A percentile compares a stretch with the other conserved stretches of the same genome.
Conservation (phyloP, 2,797 vertebrate genomes). For the Pachyuromys duprasi region DNA sequence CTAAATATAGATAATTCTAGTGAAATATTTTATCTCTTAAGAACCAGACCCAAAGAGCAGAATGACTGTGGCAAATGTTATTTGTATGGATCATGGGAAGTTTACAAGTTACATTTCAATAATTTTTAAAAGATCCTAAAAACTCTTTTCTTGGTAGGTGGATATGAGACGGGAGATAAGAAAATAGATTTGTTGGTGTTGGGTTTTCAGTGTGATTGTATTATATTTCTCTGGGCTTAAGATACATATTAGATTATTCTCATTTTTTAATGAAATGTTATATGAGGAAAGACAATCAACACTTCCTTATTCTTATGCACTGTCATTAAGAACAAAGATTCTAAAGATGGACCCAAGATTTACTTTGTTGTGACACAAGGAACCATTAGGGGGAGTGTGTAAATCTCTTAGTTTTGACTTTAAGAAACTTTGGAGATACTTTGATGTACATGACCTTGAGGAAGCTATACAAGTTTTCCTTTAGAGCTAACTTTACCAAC, state of each 20-base stretch:
- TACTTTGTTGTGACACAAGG: not conserved
- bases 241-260: not conserved
- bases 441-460: not conserved
- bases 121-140: conserved; percentile 28
- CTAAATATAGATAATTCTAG: not conserved
- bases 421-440: not conserved
- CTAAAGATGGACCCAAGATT: not conserved
- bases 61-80: conserved; percentile 13
- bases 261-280: not conserved
- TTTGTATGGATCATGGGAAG: not conserved
- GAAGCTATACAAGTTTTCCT: not conserved
- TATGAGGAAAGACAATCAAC: not conserved
- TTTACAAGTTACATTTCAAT: not conserved
- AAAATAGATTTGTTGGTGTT: not conserved
- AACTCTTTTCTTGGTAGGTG: not conserved
- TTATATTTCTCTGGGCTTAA: not conserved
- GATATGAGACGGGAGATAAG: not conserved
- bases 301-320: not conserved
- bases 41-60: not conserved
- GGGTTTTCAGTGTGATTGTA: not conserved
- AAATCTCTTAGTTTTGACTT: not conserved
- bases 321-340: not conserved
- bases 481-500: not conserved
- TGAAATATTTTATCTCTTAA: conserved; percentile 42
- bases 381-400: not conserved